Evolutionary conservation across 2,113 vertebrate species (phyloP), one percentile per base, ranked within the genome.

Genomic region (Cephalopholis sonnerati): DNA sequence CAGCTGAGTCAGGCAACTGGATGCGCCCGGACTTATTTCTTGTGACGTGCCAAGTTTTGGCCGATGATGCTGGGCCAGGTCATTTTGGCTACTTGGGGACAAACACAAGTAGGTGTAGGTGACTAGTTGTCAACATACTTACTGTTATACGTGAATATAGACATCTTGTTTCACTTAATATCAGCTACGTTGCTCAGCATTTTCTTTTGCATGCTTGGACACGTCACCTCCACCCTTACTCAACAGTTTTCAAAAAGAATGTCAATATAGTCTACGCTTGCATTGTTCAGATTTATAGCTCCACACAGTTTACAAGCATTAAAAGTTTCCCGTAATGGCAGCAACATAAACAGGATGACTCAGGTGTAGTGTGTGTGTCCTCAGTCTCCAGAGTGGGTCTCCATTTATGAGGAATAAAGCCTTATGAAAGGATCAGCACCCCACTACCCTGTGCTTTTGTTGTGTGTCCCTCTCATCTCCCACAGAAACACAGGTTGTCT

Each of bases 381-480:
- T 73, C 66, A 16, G 36, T 68, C 63, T 62, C 36, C 66, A 41
- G 53, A 79, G 75, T 25, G 7, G 61, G 71, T 8, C 22, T 79
- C 32, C 46, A 55, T 88, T 82, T 70, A 82, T 77, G 67, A 85
- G 79, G 68, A 50, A 46, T 69, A 61, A 79, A 72, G 29, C 16
- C 53, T 51, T 20, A 24, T 87, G 77, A 89, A 84, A 85, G 64
- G 74, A 89, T 87, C 84, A 51, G 77, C 27, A 32, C 22, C 54
- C 22, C 57, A 41, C 62, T 18, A 27, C 20, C 53, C 36, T 61
- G 55, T 46, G 79, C 77, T 84, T 78, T 83, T 84, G 77, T 81
- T 80, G 62, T 36, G 32, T 4, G 2, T 59, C 63, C 80, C 32
- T 67, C 41, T 74, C 66, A 55, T 77, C 68, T 83, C 32, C 58